Evolutionary conservation across 2,888 invertebrate genomes (phyloP).

Genomic region (Pherbina coryleti): DNA sequence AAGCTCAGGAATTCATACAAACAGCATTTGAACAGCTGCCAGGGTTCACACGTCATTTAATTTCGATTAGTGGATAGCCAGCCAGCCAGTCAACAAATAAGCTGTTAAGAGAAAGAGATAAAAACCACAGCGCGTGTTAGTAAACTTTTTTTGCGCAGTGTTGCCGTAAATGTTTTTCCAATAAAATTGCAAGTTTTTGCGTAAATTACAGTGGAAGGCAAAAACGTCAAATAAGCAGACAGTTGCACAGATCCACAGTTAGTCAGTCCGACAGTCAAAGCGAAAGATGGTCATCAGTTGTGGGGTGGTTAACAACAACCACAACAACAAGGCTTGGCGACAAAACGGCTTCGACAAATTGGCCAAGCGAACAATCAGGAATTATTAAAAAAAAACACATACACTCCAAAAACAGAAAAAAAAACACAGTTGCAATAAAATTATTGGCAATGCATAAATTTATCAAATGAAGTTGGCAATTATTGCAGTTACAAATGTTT

Average conservation of each 20-base stretch:
- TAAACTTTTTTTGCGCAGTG: neutral
- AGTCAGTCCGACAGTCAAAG: neutral
- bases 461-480: slow-evolving; percentile 50
- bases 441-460: slow-evolving; percentile 51
- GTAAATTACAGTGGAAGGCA: slow-evolving; percentile 3
- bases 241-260: slow-evolving; percentile 35
- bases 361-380: slow-evolving; percentile 19
- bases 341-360: neutral
- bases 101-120: too few species aligned
- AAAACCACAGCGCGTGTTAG: too few species aligned
- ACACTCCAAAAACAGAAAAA: neutral
- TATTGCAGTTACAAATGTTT: slow-evolving; percentile 44
- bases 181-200: slow-evolving; percentile 40
- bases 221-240: slow-evolving; percentile 24
- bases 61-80: slow-evolving; percentile 64
- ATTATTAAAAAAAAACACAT: neutral
- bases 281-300: slow-evolving; percentile 45
- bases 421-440: slow-evolving; percentile 27
- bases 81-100: neutral
- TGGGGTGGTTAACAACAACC: slow-evolving; percentile 43
- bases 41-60: slow-evolving; percentile 69
- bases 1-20: neutral
- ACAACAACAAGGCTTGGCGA: slow-evolving; percentile 28
- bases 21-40: slow-evolving; percentile 58
- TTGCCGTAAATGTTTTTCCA: slow-evolving; percentile 47